Conservation (phyloP, 2,888 invertebrate genomes). For the Synergus umbraculus region DNA sequence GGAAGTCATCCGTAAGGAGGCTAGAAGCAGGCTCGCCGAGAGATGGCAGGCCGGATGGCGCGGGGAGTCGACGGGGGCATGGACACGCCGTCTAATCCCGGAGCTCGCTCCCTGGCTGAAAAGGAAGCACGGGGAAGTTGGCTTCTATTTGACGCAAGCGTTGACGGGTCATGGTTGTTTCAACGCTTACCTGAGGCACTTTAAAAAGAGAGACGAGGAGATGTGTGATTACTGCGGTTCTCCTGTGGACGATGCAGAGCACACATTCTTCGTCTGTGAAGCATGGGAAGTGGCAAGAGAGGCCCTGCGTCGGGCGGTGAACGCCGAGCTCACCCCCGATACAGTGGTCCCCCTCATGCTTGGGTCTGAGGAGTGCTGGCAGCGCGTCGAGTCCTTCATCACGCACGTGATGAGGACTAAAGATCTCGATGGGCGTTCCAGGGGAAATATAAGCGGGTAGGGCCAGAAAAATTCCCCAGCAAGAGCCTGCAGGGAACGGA, state of each 20-base stretch:
- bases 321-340: background rate
- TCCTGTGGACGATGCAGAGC: conserved; percentile 40
- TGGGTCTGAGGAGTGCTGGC: too few species aligned
- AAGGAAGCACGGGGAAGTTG: conserved; percentile 43
- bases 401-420: too few species aligned
- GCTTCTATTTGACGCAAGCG: conserved; percentile 52
- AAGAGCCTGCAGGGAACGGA: too few species aligned
- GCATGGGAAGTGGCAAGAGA: background rate
- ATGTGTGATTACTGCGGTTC: conserved; percentile 55
- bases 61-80: conserved; percentile 21
- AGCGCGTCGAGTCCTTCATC: too few species aligned
- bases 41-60: too few species aligned
- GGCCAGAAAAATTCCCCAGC: too few species aligned
- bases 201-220: conserved; percentile 59
- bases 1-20: too few species aligned
- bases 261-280: conserved; percentile 29
- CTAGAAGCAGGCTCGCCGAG: too few species aligned
- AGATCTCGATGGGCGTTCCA: too few species aligned
- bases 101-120: conserved; percentile 41
- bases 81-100: conserved; percentile 45
- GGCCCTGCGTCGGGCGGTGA: background rate
- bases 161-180: conserved; percentile 59
- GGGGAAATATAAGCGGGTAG: too few species aligned
- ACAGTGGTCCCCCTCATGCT: too few species aligned
- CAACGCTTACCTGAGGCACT: conserved; percentile 50